Evolutionary conservation across 2,888 invertebrate genomes (phyloP).

Genomic region (Sepioteuthis lessoniana): DNA sequence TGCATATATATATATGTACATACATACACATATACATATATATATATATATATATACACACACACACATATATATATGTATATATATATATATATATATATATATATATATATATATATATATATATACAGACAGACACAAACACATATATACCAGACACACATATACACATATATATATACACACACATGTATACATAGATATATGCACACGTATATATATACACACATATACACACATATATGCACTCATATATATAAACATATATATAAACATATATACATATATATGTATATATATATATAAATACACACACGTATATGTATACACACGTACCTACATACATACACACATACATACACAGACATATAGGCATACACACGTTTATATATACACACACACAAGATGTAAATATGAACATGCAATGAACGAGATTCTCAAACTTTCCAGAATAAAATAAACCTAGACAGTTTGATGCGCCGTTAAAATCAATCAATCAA

Average conservation of each 20-base stretch:
- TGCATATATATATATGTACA: no score
- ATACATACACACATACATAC: neutral
- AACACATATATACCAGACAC: neutral
- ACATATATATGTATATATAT: neutral
- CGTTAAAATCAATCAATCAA: no score
- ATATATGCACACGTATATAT: no score
- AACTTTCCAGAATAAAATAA: no score
- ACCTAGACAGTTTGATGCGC: no score
- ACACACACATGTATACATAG: neutral
- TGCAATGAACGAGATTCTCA: no score
- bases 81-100: no score
- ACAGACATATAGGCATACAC: neutral
- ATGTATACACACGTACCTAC: neutral
- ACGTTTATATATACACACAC: neutral
- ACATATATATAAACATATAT: neutral
- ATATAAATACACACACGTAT: neutral
- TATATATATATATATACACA: no score
- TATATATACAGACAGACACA: no score
- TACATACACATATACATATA: no score
- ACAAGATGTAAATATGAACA: neutral
- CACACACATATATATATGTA: no score
- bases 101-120: no score
- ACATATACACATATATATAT: neutral
- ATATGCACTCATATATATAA: neutral
- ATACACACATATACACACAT: neutral